Percentiles rank a stretch among this genome's conserved stretches.
phyloP scores from a whole-genome alignment of 2,797 vertebrate species.

The Orientallactaga sibirica region DNA sequence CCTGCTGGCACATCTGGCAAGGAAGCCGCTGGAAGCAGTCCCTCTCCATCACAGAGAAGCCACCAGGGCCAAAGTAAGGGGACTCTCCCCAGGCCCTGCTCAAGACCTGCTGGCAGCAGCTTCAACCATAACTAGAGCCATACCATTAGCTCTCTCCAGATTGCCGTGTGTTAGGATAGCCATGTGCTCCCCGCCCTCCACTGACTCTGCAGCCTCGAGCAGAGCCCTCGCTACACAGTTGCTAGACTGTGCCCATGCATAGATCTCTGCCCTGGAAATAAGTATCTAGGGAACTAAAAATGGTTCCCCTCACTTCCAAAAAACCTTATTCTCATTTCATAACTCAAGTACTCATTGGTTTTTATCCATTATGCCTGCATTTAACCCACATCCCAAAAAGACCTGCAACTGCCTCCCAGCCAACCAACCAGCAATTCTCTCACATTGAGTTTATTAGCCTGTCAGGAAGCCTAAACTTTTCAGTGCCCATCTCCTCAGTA shows the following conservation, averaged over 20 bases:
- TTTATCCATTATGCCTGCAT: neutral
- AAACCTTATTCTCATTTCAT: neutral
- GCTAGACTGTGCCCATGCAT: neutral
- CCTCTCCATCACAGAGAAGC: constrained; percentile 46
- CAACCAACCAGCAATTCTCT: neutral
- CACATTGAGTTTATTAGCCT: neutral
- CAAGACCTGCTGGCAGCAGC: constrained; percentile 41
- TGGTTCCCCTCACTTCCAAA: neutral
- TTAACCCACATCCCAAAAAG: neutral
- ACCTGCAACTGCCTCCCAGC: neutral
- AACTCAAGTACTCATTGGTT: neutral
- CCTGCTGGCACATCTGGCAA: constrained; percentile 76
- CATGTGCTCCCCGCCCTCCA: neutral
- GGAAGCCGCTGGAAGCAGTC: constrained; percentile 64
- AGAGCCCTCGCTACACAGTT: neutral
- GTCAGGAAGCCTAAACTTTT: neutral
- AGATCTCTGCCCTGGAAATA: neutral
- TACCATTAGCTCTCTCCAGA: neutral
- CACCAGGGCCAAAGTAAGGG: constrained; percentile 47
- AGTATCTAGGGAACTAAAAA: neutral
- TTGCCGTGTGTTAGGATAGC: neutral
- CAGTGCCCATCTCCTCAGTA: neutral
- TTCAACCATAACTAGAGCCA: neutral
- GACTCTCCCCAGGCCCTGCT: constrained; percentile 41
- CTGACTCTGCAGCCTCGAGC: neutral